Base-by-base conservation (phyloP, 2,888 invertebrate species). In the Microplitis deprimator region DNA sequence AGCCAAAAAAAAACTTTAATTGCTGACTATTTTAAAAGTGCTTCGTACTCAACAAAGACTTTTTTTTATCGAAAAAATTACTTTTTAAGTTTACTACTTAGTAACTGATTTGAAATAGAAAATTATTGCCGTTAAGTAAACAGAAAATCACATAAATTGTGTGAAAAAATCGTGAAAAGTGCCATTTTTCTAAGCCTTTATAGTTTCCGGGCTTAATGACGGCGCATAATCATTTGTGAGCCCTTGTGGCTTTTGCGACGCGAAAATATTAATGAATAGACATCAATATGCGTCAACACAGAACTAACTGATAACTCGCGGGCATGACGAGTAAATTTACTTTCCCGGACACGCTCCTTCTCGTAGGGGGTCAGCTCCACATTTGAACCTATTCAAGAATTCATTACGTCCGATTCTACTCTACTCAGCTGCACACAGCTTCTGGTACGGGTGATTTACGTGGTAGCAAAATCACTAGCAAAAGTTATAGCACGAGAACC, bases 391-490 rank as follows among this genome's bases (percentile, higher is more conserved):
- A 85, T 85, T 84, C 84, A 84, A 83, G 84, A 85, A 85, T 84
- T 85, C 85, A 85, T 85, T 85, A 84, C 78, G 83, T 82, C 79
- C 84, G 82, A 84, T 84, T 85, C 84, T 84, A 73, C 79, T 75
- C 68, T 39, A 67, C 69, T 71, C 68, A 29, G 41, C 39, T 50
- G 50, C 13, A 67, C 69, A 67, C 68, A 29, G 41, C 39, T 50
- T 8, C 13, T 50, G 50, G 50, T 13, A 5, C 8, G 50, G 50
- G 60, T 76, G 76, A 79, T 79, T 76, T 76, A 79, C 68, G 73
- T 79, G 69, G 76, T 64, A 39, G 64, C 39, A 16, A 39, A 65
- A 65, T 62, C 64, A 20, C 6, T 29, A 50, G 29, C 68, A n/a
- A 13, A 8, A 50, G 50, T 13, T 50, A 13, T 13, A 8, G 0